phyloP scores from a whole-genome alignment of 2,113 vertebrate species.

The Amia ocellicauda region DNA sequence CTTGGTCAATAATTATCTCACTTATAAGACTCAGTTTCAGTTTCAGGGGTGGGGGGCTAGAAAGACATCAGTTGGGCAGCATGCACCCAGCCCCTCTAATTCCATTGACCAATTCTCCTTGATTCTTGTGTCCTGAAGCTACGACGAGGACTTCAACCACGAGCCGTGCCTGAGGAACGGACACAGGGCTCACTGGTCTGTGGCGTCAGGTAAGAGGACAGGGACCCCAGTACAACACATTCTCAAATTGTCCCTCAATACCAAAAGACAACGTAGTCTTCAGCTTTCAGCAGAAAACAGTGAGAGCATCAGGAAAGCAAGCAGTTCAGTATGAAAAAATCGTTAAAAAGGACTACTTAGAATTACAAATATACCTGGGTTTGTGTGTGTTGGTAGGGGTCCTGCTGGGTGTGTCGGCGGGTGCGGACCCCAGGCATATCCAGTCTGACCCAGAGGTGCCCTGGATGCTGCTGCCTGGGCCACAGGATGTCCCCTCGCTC shows the following conservation, averaged over 20 bases:
- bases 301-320: too few species aligned
- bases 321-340: too few species aligned
- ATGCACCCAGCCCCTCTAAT: too few species aligned
- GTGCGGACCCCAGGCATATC: slow-evolving; percentile 22
- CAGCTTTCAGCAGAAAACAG: too few species aligned
- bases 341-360: too few species aligned
- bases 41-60: too few species aligned
- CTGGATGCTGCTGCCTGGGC: slow-evolving; percentile 48
- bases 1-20: background rate
- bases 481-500: slow-evolving; percentile 9
- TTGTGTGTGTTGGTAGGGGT: slow-evolving; percentile 43
- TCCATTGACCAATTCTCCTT: too few species aligned
- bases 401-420: slow-evolving; percentile 52
- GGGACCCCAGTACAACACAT: too few species aligned
- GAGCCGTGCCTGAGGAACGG: slow-evolving; percentile 75
- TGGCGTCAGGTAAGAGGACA: slow-evolving; percentile 65
- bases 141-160: slow-evolving; percentile 86
- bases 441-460: slow-evolving; percentile 46
- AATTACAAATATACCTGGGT: too few species aligned
- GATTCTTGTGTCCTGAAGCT: slow-evolving; percentile 58
- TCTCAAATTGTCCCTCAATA: background rate
- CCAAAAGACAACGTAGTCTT: background rate
- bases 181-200: slow-evolving; percentile 84
- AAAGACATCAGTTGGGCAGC: too few species aligned
- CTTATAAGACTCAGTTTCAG: too few species aligned